phyloP scores from a whole-genome alignment of 2,888 invertebrate species.

The Lasioglossum morio region DNA sequence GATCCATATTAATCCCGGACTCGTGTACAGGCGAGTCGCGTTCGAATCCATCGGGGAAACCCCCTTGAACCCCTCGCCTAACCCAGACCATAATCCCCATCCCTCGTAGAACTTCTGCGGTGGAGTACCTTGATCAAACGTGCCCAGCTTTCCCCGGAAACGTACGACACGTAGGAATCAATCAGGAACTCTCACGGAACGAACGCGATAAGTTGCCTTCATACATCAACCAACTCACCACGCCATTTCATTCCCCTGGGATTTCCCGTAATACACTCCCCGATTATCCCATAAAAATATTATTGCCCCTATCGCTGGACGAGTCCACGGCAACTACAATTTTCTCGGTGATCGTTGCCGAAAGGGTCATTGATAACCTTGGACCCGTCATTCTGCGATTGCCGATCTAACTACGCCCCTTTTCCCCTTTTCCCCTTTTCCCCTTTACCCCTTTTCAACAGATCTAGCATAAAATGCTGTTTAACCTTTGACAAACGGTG shows the following conservation, averaged over 20 bases:
- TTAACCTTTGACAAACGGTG: background rate
- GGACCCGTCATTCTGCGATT: background rate
- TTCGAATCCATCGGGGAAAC: slow-evolving; percentile 26
- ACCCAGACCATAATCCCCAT: background rate
- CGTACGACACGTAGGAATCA: slow-evolving; percentile 24
- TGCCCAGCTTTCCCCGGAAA: slow-evolving; percentile 7
- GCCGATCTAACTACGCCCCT: background rate
- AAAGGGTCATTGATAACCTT: background rate
- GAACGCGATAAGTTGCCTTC: slow-evolving; percentile 15
- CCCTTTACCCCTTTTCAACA: background rate
- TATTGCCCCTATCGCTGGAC: background rate
- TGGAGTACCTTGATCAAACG: slow-evolving; percentile 14
- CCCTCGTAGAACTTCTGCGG: slow-evolving; percentile 25
- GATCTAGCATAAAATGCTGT: background rate
- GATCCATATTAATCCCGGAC: slow-evolving; percentile 47
- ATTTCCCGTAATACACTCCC: background rate
- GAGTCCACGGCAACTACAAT: background rate
- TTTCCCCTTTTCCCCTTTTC: background rate
- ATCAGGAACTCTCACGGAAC: slow-evolving; percentile 10
- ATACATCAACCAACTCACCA: background rate
- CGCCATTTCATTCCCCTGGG: background rate
- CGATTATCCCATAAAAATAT: slow-evolving; percentile 3
- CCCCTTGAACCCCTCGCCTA: background rate
- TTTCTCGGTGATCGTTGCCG: background rate
- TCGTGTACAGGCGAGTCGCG: slow-evolving; percentile 23